Evolutionary conservation across 92 coral and sea anemone genomes (phyloP), one percentile per base, ranked within the genome.

Genomic region (Micromussa lordhowensis): DNA sequence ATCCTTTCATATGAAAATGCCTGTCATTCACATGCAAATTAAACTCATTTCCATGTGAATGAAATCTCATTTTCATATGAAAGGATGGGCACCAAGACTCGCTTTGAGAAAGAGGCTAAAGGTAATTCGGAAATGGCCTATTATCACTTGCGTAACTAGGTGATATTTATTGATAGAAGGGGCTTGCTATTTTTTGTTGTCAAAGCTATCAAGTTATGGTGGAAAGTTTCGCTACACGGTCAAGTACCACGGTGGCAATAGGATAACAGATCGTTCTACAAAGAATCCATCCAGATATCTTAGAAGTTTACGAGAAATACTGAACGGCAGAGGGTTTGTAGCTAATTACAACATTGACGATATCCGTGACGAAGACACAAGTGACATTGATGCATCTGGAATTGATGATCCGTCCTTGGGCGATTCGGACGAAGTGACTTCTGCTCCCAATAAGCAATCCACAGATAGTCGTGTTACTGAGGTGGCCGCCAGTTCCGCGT

Each of bases 171-270:
- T 68, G 10, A 68, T 2, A n/a, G 1, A 6, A 8, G n/a, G 28
- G 30, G 16, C n/a, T 73, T 73, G 44, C 40, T 26, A 8, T 71
- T 4, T 71, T 19, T 73, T 73, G 13, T 73, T 21, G 21, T 73
- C 38, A 34, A n/a, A 93, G 95, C 79, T 93, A 29, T 34, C 84
- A 55, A 93, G 96, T 83, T 93, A 93, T 82, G 96, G 96, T 36
- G 96, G 94, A 24, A 90, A 74, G 11, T 91, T 93, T 57, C 92
- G 88, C 66, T 93, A 88, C 87, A 36, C 93, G 30, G 68, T 88
- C 30, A 91, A 63, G 82, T 66, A 69, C 71, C n/a, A 13, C 28
- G n/a, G 5, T 76, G 79, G 66, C 14, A 28, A 76, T 17, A 61
- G 53, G 63, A 31, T 44, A 17, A 49, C 19, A 11, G 71, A 75